These are phyloP conservation scores for Lobophora halterata DNA, from an alignment of 2,888 invertebrate genomes.

Conservation along the genomic window DNA sequence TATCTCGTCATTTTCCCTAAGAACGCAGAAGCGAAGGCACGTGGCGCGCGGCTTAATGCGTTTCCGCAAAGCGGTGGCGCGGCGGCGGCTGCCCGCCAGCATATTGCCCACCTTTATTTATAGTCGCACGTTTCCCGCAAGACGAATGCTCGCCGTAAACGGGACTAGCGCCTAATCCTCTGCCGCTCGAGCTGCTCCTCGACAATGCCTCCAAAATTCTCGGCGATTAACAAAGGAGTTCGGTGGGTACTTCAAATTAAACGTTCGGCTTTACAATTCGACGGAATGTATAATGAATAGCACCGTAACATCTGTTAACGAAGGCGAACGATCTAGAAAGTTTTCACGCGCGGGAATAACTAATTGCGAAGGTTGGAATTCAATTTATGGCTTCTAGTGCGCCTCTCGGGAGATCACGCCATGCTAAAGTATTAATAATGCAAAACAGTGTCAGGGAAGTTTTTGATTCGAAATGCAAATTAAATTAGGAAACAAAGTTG, in stretches of 20 bases:
- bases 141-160: constrained; percentile 58
- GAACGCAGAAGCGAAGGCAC: constrained; percentile 33
- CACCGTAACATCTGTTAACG: constrained; percentile 81
- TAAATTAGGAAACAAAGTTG: constrained; percentile 77
- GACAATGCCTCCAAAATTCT: constrained; percentile 52
- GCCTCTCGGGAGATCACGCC: constrained; percentile 76
- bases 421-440: constrained; percentile 79
- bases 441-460: constrained; percentile 81
- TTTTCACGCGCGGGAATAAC: constrained; percentile 81
- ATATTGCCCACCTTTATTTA: constrained; percentile 64
- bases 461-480: constrained; percentile 80
- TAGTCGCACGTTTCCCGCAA: constrained; percentile 52
- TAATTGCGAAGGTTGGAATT: constrained; percentile 81
- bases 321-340: constrained; percentile 81
- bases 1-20: constrained; percentile 43
- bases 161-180: constrained; percentile 64
- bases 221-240: constrained; percentile 71
- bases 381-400: constrained; percentile 80
- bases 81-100: constrained; percentile 32
- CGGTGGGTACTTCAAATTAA: constrained; percentile 78
- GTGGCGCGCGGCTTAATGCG: constrained; percentile 46
- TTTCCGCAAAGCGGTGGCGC: constrained; percentile 32
- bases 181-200: constrained; percentile 51
- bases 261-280: constrained; percentile 79
- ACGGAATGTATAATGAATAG: constrained; percentile 81